Percentiles rank a stretch among this genome's conserved stretches.
Evolutionary conservation across 1,140 invertebrate species (phyloP).

Genomic region (Homalodisca vitripennis): DNA sequence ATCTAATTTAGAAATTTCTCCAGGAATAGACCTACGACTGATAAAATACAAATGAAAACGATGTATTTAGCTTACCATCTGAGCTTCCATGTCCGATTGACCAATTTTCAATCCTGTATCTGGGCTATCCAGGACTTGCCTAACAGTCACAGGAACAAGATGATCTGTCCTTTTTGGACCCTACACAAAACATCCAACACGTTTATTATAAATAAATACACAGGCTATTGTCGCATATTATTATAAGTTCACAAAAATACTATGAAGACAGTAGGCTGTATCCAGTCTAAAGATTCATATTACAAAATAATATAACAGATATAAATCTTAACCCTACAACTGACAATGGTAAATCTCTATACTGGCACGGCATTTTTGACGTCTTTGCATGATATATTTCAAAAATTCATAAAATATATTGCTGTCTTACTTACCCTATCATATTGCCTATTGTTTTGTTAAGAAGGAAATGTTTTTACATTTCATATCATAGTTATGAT

Average conservation of each 20-base stretch:
- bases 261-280: not conserved
- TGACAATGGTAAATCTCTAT: not conserved
- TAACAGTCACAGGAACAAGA: constrained; percentile 19
- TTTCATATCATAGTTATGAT: too few species aligned
- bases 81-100: constrained; percentile 41
- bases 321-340: not conserved
- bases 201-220: not conserved
- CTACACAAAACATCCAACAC: not conserved
- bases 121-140: constrained; percentile 40
- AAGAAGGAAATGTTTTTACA: too few species aligned
- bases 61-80: constrained; percentile 22
- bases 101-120: constrained; percentile 54
- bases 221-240: not conserved
- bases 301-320: not conserved
- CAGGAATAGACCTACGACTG: not conserved
- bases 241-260: not conserved
- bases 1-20: not conserved
- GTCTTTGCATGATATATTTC: too few species aligned
- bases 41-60: constrained; percentile 37
- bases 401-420: too few species aligned
- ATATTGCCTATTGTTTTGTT: too few species aligned
- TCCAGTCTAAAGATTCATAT: not conserved
- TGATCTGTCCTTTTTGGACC: not conserved
- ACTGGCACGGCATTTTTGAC: too few species aligned
- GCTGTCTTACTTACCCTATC: too few species aligned